Conservation (phyloP, 2,113 vertebrate species). For the Acrocephalus kingi region DNA sequence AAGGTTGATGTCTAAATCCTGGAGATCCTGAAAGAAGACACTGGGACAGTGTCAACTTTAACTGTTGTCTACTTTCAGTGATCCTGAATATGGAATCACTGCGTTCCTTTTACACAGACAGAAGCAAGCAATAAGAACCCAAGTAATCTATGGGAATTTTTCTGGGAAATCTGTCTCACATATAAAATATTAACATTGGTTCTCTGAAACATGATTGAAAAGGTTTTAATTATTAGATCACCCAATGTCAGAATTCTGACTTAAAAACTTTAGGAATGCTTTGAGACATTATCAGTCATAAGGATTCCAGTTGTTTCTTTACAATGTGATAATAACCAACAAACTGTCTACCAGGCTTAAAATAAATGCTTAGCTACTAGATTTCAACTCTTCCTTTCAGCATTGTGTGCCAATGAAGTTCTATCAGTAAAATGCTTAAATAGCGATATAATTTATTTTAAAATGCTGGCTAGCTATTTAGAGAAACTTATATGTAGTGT, state of each 20-base stretch:
- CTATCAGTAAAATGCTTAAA: neutral
- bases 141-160: neutral
- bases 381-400: neutral
- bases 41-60: neutral
- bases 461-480: neutral
- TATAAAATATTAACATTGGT: neutral
- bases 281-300: neutral
- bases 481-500: neutral
- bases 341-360: neutral
- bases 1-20: fast-evolving
- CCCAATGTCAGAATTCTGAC: neutral
- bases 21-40: neutral
- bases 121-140: neutral
- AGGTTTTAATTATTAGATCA: neutral
- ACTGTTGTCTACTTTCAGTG: neutral
- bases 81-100: neutral
- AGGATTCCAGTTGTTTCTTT: neutral
- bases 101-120: neutral
- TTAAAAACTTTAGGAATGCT: neutral
- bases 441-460: neutral
- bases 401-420: neutral
- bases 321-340: neutral
- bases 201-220: neutral
- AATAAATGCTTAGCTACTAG: neutral
- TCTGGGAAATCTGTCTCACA: neutral